A percentile compares a stretch with the other conserved stretches of the same genome.
Conservation (phyloP, 2,797 vertebrate species). For the Coregonus suidteri region DNA sequence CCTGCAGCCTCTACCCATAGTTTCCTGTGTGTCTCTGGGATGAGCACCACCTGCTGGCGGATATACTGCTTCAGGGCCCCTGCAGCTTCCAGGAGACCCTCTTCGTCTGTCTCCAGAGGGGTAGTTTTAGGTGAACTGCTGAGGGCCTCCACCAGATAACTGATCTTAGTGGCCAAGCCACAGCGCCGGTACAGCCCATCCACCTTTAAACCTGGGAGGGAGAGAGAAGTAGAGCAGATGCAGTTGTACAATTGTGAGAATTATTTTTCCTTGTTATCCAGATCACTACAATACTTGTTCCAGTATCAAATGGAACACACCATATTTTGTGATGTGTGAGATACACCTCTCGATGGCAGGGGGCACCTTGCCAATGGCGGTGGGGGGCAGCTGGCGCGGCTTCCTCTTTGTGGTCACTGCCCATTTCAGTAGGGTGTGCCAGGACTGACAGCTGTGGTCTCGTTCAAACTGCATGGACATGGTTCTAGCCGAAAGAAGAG, state of each 20-base stretch:
- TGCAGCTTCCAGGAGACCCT: slow-evolving; percentile 64
- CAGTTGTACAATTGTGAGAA: not conserved
- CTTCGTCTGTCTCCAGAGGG: slow-evolving; percentile 63
- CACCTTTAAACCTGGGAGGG: slow-evolving; percentile 69
- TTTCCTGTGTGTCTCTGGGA: slow-evolving; percentile 47
- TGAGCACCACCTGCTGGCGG: slow-evolving; percentile 57
- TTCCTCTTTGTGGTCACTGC: slow-evolving; percentile 20
- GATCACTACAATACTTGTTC: not conserved
- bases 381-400: slow-evolving; percentile 32
- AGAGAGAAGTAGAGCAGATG: not conserved
- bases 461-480: slow-evolving; percentile 68
- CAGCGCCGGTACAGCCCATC: slow-evolving; percentile 78
- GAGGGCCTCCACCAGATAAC: slow-evolving; percentile 64
- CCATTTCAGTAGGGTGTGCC: slow-evolving; percentile 62
- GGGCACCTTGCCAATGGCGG: slow-evolving; percentile 47
- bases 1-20: slow-evolving; percentile 71
- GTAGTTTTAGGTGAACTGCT: slow-evolving; percentile 52
- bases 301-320: slow-evolving; percentile 48
- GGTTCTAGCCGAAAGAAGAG: slow-evolving; percentile 46
- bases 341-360: slow-evolving; percentile 69
- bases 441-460: slow-evolving; percentile 63
- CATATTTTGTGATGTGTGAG: slow-evolving; percentile 72
- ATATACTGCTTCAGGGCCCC: slow-evolving; percentile 74
- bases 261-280: not conserved
- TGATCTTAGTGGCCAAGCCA: slow-evolving; percentile 65